Evolutionary conservation across 1,140 invertebrate genomes (phyloP), one percentile per base, ranked within the genome.

Genomic region (Caenorhabditis elegans): DNA sequence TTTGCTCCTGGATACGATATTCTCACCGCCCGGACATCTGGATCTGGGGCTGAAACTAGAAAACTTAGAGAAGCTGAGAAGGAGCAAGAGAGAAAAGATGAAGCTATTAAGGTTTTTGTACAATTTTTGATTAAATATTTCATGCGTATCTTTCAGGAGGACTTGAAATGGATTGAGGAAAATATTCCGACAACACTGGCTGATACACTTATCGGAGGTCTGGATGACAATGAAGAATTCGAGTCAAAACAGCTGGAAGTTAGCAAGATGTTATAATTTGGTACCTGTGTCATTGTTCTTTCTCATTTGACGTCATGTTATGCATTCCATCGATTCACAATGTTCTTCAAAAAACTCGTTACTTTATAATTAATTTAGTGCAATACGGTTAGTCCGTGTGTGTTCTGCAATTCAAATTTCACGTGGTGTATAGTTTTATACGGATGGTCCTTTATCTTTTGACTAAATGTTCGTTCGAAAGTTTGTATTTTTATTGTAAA

Each of bases 101-200:
- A 48, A 19, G 83, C 84, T 26, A 31, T 83, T 11, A 43, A 80
- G 75, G 79, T 76, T 10, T 39, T 11, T 39, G 13, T 51, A 13
- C 10, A 78, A 11, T 70, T 22, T 80, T 70, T 47, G 34, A 17
- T 53, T n/a, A 22, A n/a, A n/a, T n/a, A n/a, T n/a, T n/a, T n/a
- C n/a, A n/a, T n/a, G n/a, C n/a, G n/a, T n/a, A n/a, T 39, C 39
- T 79, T 87, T 83, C 89, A 92, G 82, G 91, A 91, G 83, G 91
- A 92, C 80, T 83, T 92, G 82, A 90, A 91, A 82, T 92, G 91
- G 91, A 91, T 92, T 48, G 91, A 92, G 85, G 90, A 91, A 76
- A 91, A 92, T 85, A 92, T 92, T 85, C 91, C 91, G 80, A 86
- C 90, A 24, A 90, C 91, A 17, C 76, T 92, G 17, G 89, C 91